phyloP scores from a whole-genome alignment of 2,113 vertebrate species.

The Zosterops borbonicus region DNA sequence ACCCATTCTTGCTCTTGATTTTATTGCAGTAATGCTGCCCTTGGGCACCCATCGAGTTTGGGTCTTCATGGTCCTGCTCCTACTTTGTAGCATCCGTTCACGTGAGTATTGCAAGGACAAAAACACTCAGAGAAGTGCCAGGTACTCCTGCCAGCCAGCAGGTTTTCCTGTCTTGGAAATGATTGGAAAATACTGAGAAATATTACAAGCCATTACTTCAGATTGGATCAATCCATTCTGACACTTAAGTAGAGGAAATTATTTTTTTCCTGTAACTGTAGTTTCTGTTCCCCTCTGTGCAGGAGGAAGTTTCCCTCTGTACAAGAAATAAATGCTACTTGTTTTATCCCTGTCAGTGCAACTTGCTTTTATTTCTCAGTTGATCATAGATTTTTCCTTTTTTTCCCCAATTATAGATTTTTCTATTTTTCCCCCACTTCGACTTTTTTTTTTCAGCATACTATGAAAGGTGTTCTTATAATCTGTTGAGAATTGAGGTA shows the following conservation, averaged over 20 bases:
- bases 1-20: not conserved
- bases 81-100: not conserved
- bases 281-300: not conserved
- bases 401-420: not conserved
- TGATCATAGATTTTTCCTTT: not conserved
- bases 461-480: not conserved
- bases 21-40: conserved; percentile 35
- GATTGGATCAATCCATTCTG: not conserved
- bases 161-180: not conserved
- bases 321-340: not conserved
- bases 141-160: not conserved
- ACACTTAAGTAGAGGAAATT: not conserved
- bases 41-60: not conserved
- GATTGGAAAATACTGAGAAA: not conserved
- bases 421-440: not conserved
- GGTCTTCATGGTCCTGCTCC: not conserved
- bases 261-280: rapidly evolving
- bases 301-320: not conserved
- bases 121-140: not conserved
- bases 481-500: not conserved
- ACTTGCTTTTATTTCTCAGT: not conserved
- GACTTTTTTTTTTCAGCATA: not conserved
- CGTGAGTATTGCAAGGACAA: conserved; percentile 41
- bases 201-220: not conserved
- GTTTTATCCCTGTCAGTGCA: not conserved